Percentiles rank a stretch among this genome's conserved stretches.
Conservation (phyloP, 53 echinoderm and acorn worm species). For the Holothuria scabra region DNA sequence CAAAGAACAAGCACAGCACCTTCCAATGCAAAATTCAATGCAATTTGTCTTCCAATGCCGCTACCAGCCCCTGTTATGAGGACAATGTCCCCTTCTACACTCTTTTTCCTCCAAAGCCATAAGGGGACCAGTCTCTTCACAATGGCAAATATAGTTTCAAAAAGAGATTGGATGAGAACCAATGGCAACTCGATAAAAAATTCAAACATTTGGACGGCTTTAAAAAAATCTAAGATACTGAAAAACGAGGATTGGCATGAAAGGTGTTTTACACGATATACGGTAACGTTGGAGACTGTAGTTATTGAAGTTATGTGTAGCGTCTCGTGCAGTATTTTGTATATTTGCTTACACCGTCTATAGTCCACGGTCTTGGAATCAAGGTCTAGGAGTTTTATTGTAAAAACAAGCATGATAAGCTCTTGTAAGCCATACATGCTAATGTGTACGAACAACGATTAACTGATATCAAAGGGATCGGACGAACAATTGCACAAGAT, state of each 20-base stretch:
- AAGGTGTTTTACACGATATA: neutral
- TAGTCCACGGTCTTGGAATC: too few species aligned
- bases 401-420: too few species aligned
- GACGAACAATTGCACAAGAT: too few species aligned
- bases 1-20: slow-evolving; percentile 79
- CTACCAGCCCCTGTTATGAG: slow-evolving; percentile 91
- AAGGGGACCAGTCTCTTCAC: neutral
- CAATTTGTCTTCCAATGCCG: slow-evolving; percentile 81
- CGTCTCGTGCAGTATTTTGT: too few species aligned
- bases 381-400: too few species aligned
- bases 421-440: too few species aligned
- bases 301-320: too few species aligned
- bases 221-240: neutral
- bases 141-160: neutral
- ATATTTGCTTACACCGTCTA: too few species aligned
- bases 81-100: slow-evolving; percentile 75
- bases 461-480: too few species aligned
- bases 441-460: too few species aligned
- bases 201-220: neutral
- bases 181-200: slow-evolving; percentile 10
- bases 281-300: too few species aligned
- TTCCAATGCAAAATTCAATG: slow-evolving; percentile 65
- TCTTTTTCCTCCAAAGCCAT: slow-evolving; percentile 59
- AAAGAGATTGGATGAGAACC: neutral
- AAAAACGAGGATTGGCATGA: neutral